Percentiles rank a stretch among this genome's conserved stretches.
Evolutionary conservation across 2,113 vertebrate species (phyloP).

Genomic region (Lophochroa leadbeateri): DNA sequence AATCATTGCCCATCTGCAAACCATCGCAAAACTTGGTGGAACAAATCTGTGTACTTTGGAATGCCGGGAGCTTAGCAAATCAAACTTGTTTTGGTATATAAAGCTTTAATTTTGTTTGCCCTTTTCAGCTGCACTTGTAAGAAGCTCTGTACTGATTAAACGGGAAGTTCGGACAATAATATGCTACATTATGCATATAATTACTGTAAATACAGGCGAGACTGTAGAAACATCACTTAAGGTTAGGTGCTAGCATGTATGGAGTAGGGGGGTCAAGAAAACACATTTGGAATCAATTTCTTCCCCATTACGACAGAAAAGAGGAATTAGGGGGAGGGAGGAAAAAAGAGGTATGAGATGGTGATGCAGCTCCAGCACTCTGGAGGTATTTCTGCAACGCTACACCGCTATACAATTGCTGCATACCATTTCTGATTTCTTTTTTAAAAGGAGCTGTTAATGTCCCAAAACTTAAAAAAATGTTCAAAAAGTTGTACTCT

Average conservation of each 20-base stretch:
- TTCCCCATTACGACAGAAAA: constrained; percentile 63
- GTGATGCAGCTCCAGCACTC: constrained; percentile 15
- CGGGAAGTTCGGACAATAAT: constrained; percentile 84
- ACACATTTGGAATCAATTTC: constrained; percentile 79
- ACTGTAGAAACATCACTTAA: constrained; percentile 80
- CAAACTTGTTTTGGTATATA: constrained; percentile 89
- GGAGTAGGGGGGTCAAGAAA: constrained; percentile 76
- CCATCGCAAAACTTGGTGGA: constrained; percentile 92
- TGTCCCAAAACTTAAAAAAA: constrained; percentile 28
- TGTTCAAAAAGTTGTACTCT: background rate
- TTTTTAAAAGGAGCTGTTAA: constrained; percentile 26
- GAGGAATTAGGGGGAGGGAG: background rate
- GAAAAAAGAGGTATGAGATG: background rate
- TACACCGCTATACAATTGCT: background rate
- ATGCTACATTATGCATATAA: constrained; percentile 86
- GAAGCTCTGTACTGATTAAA: constrained; percentile 82
- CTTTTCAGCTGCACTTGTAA: constrained; percentile 86
- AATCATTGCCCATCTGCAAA: constrained; percentile 99
- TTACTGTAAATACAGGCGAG: constrained; percentile 82
- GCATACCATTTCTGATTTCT: background rate
- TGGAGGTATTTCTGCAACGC: constrained; percentile 22
- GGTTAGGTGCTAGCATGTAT: constrained; percentile 77
- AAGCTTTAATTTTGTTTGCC: constrained; percentile 87
- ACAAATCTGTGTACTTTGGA: constrained; percentile 95
- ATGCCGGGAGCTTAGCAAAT: constrained; percentile 88